Evolutionary conservation across 2,113 vertebrate species (phyloP), one percentile per base, ranked within the genome.

Genomic region (Halichoerus grypus): DNA sequence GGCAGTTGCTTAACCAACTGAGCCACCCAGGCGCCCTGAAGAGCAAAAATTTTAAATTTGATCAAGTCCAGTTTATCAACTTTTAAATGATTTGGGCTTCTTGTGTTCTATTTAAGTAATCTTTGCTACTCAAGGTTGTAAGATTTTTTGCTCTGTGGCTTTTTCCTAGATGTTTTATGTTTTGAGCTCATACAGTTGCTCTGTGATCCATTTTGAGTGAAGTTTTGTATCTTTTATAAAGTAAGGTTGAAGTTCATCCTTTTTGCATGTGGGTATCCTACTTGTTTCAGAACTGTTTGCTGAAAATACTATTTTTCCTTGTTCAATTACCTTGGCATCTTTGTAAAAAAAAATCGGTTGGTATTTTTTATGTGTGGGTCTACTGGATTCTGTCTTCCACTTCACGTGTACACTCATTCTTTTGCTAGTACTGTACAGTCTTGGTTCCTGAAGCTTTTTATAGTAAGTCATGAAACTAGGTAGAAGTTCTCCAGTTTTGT

Each of bases 31-130:
- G 36, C 36, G 36, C 36, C 36, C 36, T 83, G 71, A 88, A 83
- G 42, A 89, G 63, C 42, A 89, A 22, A 65, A 14, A 76, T 91
- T 81, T 81, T 59, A 81, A 24, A 65, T 94, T 95, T 69, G 11
- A 71, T 74, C 24, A 72, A 89, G 28, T 39, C n/a, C 10, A 72
- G 4, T 76, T 79, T 46, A 79, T 24, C 55, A 28, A 1, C n/a
- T 92, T 82, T 72, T 95, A 86, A 93, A 15, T 57, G 55, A 95
- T 79, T 80, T 65, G 24, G 69, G 55, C 63, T 33, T 93, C 77
- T 59, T 42, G 16, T 86, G 49, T 74, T 93, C 55, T 51, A 0
- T 72, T 31, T 79, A 33, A 72, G 42, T 87, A 76, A 63, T 49
- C 18, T 49, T 89, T 33, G 55, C 61, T 57, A 33, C 28, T 36